These are phyloP conservation scores for Rhinogobius similis DNA, from an alignment of 2,113 vertebrate genomes.

Conservation along the genomic window DNA sequence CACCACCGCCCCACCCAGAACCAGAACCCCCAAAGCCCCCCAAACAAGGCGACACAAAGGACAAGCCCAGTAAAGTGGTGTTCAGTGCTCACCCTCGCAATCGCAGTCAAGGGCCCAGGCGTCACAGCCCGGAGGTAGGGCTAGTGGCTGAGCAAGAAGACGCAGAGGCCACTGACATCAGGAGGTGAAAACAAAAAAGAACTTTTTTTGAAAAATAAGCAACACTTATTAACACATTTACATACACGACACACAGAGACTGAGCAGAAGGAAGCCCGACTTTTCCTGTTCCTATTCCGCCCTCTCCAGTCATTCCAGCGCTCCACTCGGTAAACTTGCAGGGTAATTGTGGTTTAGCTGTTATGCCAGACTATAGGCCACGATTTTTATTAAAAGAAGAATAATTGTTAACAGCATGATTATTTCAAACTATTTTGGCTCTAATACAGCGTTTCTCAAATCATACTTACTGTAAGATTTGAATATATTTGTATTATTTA, in stretches of 20 bases:
- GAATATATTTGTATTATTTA: conserved; percentile 82
- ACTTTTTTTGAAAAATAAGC: conserved; percentile 40
- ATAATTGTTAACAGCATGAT: conserved; percentile 67
- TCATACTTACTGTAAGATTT: conserved; percentile 75
- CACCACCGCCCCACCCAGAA: conserved; percentile 70
- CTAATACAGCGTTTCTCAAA: conserved; percentile 79
- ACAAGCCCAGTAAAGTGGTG: conserved; percentile 82
- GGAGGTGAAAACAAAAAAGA: conserved; percentile 86
- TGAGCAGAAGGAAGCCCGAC: conserved; percentile 62
- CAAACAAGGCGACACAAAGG: conserved; percentile 78
- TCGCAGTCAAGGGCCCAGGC: conserved; percentile 79
- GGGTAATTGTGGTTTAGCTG: conserved; percentile 86
- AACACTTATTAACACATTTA: conserved; percentile 53
- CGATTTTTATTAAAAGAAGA: conserved; percentile 56
- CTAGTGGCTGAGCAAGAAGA: conserved; percentile 83
- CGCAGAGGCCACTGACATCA: conserved; percentile 87
- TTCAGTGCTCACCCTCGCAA: conserved; percentile 74
- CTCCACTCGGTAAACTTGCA: conserved; percentile 87
- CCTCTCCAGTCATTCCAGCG: conserved; percentile 94
- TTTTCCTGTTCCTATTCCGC: conserved; percentile 71
- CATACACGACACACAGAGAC: conserved; percentile 57
- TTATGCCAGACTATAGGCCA: conserved; percentile 76
- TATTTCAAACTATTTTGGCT: conserved; percentile 73
- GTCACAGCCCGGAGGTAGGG: conserved; percentile 78
- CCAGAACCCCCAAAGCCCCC: conserved; percentile 67